phyloP scores from a whole-genome alignment of 2,888 invertebrate genomes.

The Mellilla xanthometata region DNA sequence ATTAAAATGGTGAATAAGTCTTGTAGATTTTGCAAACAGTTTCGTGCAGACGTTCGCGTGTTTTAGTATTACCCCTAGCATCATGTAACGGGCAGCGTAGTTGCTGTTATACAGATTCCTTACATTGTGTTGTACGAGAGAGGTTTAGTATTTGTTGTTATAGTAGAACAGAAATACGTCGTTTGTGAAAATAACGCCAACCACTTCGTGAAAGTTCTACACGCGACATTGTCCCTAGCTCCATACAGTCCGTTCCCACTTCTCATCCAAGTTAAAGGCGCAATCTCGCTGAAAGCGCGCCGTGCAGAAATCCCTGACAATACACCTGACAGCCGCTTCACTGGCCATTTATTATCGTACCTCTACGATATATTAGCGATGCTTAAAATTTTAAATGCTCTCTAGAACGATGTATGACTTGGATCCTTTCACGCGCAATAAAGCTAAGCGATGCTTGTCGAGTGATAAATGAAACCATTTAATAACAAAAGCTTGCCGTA shows the following conservation, averaged over 20 bases:
- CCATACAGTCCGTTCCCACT: not conserved
- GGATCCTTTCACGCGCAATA: conserved; percentile 15
- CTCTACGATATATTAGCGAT: conserved; percentile 27
- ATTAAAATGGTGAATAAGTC: too few relatives aligned
- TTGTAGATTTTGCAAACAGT: too few relatives aligned
- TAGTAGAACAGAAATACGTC: too few relatives aligned
- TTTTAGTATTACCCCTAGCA: too few relatives aligned
- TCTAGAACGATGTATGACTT: conserved; percentile 26
- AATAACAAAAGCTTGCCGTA: not conserved
- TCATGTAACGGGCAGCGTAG: too few relatives aligned
- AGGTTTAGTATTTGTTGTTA: too few relatives aligned
- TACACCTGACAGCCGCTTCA: conserved; percentile 34
- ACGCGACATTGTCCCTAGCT: not conserved
- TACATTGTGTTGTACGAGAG: too few relatives aligned
- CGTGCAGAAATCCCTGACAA: conserved; percentile 30
- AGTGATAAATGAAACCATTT: conserved; percentile 11
- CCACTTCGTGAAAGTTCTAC: too few relatives aligned
- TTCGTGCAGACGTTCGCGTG: too few relatives aligned
- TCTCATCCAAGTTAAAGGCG: conserved; percentile 20
- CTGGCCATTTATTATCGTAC: conserved; percentile 38
- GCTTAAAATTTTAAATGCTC: conserved; percentile 27
- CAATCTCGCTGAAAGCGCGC: conserved; percentile 44
- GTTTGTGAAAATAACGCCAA: too few relatives aligned
- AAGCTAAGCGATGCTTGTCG: conserved; percentile 13
- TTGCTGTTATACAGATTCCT: too few relatives aligned